phyloP scores from a whole-genome alignment of 2,113 vertebrate genomes.

The Cyanistes caeruleus region DNA sequence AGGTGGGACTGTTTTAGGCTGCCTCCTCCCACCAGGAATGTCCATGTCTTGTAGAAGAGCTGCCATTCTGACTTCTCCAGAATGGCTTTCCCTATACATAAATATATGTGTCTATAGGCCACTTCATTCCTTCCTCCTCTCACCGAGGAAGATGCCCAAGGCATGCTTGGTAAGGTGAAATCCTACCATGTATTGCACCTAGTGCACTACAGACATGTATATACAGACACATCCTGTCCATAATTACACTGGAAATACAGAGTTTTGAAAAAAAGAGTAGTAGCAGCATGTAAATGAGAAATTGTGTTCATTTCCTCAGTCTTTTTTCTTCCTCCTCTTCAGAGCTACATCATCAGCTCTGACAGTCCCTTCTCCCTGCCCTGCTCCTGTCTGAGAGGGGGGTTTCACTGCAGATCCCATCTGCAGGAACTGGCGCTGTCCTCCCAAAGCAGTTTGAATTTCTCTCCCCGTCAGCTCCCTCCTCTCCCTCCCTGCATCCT shows the following conservation, averaged over 20 bases:
- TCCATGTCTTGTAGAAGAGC: background rate
- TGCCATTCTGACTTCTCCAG: background rate
- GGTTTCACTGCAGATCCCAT: background rate
- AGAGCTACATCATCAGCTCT: background rate
- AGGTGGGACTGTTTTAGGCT: background rate
- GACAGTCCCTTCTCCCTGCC: background rate
- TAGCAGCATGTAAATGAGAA: constrained; percentile 52
- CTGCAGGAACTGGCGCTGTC: background rate
- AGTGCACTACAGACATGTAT: background rate
- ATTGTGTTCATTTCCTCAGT: background rate
- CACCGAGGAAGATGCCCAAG: background rate
- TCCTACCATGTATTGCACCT: background rate
- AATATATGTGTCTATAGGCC: background rate
- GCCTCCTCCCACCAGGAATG: background rate
- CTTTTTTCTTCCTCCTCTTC: background rate
- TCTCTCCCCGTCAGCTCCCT: background rate
- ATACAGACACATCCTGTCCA: background rate
- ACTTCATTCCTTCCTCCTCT: background rate
- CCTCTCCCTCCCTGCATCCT: background rate
- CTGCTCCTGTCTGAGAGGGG: background rate
- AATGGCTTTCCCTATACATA: background rate
- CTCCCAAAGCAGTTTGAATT: background rate
- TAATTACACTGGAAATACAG: background rate
- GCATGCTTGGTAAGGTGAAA: background rate
- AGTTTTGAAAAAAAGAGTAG: background rate